Percentiles rank a stretch among this genome's conserved stretches.
Conservation (phyloP, 2,888 invertebrate genomes). For the Hedychridium roseum region DNA sequence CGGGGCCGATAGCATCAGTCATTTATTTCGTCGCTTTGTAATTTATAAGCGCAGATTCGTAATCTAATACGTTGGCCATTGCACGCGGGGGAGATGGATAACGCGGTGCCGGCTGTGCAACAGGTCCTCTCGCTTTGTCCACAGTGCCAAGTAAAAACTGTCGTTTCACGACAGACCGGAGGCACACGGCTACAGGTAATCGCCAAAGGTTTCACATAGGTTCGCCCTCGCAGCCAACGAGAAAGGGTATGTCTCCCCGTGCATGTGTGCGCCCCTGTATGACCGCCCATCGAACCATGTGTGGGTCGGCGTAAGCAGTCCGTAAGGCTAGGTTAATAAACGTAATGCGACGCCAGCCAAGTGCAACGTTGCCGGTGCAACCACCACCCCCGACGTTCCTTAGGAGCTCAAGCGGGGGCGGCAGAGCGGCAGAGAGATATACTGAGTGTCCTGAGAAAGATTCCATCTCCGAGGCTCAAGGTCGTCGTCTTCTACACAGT, state of each 20-base stretch:
- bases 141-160: slow-evolving; percentile 37
- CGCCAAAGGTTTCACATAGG: slow-evolving; percentile 35
- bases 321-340: slow-evolving; percentile 42
- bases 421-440: slow-evolving; percentile 29
- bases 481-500: no score
- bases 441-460: slow-evolving; percentile 29
- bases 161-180: no score
- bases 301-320: slow-evolving; percentile 12
- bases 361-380: slow-evolving; percentile 49
- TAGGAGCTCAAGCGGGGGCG: slow-evolving; percentile 41
- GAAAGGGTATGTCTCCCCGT: slow-evolving; percentile 8
- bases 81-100: slow-evolving; percentile 23
- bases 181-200: slow-evolving; percentile 35
- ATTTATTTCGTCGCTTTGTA: slow-evolving; percentile 19
- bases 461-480: neutral
- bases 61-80: slow-evolving; percentile 18
- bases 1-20: slow-evolving; percentile 17
- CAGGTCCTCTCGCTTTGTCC: slow-evolving; percentile 33
- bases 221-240: slow-evolving; percentile 30
- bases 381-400: slow-evolving; percentile 43
- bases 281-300: slow-evolving; percentile 2
- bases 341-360: slow-evolving; percentile 48
- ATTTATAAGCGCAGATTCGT: slow-evolving; percentile 18
- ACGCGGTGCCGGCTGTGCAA: slow-evolving; percentile 26
- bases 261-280: slow-evolving; percentile 8